Percentiles rank a stretch among this genome's conserved stretches.
Conservation (phyloP, 2,113 vertebrate genomes). For the Deroptyus accipitrinus region DNA sequence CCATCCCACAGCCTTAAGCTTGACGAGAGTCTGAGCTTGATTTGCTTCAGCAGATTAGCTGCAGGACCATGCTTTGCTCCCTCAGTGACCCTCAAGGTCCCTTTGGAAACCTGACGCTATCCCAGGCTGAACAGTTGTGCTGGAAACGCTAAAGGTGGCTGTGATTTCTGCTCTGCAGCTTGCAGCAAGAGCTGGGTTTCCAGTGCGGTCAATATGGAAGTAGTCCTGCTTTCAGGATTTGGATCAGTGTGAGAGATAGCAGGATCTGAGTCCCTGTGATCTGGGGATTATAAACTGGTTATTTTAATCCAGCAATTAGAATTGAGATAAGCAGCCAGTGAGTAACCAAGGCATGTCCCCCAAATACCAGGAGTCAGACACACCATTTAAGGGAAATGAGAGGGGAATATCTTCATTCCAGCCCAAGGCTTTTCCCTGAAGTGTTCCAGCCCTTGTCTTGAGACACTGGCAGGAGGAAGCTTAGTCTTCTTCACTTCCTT, state of each 20-base stretch:
- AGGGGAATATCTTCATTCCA: not conserved
- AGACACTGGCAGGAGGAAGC: not conserved
- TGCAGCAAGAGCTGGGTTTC: not conserved
- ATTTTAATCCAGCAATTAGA: not conserved
- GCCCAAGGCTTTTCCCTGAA: not conserved
- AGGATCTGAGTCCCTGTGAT: not conserved
- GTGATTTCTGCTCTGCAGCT: not conserved
- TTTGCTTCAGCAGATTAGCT: not conserved
- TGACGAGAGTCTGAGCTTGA: not conserved
- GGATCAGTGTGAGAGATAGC: not conserved
- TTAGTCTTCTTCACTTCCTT: not conserved
- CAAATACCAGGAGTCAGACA: not conserved
- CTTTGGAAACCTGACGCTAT: not conserved
- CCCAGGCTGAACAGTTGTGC: not conserved
- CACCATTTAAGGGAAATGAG: constrained; percentile 7
- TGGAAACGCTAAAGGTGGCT: not conserved
- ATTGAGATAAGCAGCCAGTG: not conserved
- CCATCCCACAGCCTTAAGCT: not conserved
- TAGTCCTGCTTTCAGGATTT: not conserved
- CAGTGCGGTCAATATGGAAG: fast-evolving
- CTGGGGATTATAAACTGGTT: not conserved
- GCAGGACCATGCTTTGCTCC: not conserved
- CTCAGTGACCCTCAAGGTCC: not conserved
- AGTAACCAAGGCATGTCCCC: not conserved
- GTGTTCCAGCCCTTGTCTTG: fast-evolving